phyloP scores from a whole-genome alignment of 2,113 vertebrate species.

The Phainopepla nitens region DNA sequence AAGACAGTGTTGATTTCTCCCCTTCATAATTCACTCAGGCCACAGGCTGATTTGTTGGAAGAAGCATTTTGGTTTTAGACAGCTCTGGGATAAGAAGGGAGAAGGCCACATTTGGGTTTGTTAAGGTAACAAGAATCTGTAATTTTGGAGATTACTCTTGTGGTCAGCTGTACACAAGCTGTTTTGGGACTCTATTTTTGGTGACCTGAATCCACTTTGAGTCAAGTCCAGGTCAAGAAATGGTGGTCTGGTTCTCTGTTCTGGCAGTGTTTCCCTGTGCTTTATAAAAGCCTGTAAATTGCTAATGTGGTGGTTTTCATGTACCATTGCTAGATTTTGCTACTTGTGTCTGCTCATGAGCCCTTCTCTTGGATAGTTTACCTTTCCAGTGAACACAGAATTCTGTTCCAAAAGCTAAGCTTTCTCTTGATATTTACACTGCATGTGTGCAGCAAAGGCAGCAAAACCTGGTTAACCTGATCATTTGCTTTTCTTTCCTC shows the following conservation, averaged over 20 bases:
- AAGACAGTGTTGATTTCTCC: slow-evolving; percentile 10
- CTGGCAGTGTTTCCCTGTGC: neutral
- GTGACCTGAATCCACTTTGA: neutral
- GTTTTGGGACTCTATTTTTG: neutral
- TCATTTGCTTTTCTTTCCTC: neutral
- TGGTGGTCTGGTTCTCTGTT: neutral
- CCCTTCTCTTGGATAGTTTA: neutral
- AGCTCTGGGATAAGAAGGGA: neutral
- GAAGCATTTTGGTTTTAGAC: neutral
- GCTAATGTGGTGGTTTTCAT: neutral
- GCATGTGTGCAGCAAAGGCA: neutral
- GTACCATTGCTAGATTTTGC: neutral
- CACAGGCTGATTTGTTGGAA: neutral
- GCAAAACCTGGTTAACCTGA: neutral
- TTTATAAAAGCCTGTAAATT: neutral
- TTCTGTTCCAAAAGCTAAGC: neutral
- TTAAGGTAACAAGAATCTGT: neutral
- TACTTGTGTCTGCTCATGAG: neutral
- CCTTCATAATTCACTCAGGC: neutral
- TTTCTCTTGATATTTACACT: neutral
- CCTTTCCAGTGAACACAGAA: neutral
- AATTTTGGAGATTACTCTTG: neutral
- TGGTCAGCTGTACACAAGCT: neutral
- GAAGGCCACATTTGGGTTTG: neutral
- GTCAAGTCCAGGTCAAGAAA: neutral